Base-by-base conservation (phyloP, 35 echinoderm and acorn worm genomes). In the Apostichopus japonicus region DNA sequence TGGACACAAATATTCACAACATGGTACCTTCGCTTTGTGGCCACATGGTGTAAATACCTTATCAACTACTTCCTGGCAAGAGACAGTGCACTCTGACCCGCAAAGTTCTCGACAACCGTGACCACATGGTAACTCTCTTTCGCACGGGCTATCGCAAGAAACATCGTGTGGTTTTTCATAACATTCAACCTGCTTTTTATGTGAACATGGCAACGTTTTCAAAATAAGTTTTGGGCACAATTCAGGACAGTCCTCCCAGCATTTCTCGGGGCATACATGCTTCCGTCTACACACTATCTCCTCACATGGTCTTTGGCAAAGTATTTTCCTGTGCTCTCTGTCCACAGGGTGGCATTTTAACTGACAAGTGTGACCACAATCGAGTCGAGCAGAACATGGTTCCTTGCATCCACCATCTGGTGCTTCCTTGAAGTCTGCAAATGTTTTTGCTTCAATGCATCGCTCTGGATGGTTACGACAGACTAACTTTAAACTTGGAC, bases 351-450 rank as follows among this genome's bases (percentile, higher is more conserved):
- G 96, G 62, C 96, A 97, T 8, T 79, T 72, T 58, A 63, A 82
- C 23, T 90, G 92, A 83, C 96, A 97, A 2, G 63, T 72, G 63
- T 97, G 96, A 11, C 96, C 96, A 90, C 96, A 97, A 5, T 90
- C 82, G 17, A 97, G 63, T 6, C 96, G 93, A 86, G 86, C 84
- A 56, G 92, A 84, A 63, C 96, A 97, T 16, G 71, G 65, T 10
- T 65, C 33, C 4, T 51, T 67, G 56, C 96, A 97, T 8, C 96
- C 96, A 84, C 84, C 87, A 54, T 93, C 80, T 70, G 78, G 77
- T 16, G 77, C 86, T n/a, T 86, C 8, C 22, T 80, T 57, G 72
- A 97, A 93, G 23, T 93, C 96, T 24, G 83, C 79, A 15, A 53
- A 87, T 5, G 54, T 27, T 17, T 87, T 90, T 15, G 91, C 93